These are phyloP conservation scores for Glaucomys volans DNA, from an alignment of 2,113 vertebrate genomes.

Conservation along the genomic window DNA sequence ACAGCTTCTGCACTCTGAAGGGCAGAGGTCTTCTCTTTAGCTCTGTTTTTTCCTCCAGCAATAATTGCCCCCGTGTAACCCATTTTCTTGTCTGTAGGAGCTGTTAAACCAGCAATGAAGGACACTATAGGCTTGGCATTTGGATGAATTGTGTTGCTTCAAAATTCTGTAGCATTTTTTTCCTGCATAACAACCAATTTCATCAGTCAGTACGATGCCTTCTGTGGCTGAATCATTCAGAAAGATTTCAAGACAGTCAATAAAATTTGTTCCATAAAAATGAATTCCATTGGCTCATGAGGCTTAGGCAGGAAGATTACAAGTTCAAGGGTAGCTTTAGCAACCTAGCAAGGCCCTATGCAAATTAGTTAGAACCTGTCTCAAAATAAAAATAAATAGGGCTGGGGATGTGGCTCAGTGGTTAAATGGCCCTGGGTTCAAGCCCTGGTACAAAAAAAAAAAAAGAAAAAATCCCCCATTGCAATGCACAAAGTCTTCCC, in stretches of 20 bases:
- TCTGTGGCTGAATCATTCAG: slow-evolving; percentile 96
- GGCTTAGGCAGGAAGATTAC: no score
- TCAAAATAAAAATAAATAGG: no score
- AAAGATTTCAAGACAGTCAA: slow-evolving; percentile 98
- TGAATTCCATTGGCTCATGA: slow-evolving; percentile 77
- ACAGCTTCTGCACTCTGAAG: slow-evolving; percentile 96
- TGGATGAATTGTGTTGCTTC: slow-evolving; percentile 92
- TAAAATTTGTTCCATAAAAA: slow-evolving; percentile 99
- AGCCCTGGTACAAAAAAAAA: no score
- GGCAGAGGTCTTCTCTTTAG: slow-evolving; percentile 98
- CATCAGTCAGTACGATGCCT: slow-evolving; percentile 97
- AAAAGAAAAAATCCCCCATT: slow-evolving; percentile 88
- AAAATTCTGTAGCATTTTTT: slow-evolving; percentile 97
- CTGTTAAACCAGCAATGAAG: slow-evolving; percentile 97
- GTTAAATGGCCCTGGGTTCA: no score
- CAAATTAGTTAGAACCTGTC: no score
- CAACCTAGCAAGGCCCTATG: no score
- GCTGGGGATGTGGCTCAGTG: no score
- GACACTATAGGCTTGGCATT: slow-evolving; percentile 97
- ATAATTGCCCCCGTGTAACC: slow-evolving; percentile 98
- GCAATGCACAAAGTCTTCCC: slow-evolving; percentile 96
- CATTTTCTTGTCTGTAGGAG: slow-evolving; percentile 95
- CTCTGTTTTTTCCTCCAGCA: slow-evolving; percentile 97
- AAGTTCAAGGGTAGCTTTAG: no score
- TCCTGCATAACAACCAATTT: slow-evolving; percentile 97